phyloP scores from a whole-genome alignment of 2,797 vertebrate genomes.

The Tragelaphus eurycerus region DNA sequence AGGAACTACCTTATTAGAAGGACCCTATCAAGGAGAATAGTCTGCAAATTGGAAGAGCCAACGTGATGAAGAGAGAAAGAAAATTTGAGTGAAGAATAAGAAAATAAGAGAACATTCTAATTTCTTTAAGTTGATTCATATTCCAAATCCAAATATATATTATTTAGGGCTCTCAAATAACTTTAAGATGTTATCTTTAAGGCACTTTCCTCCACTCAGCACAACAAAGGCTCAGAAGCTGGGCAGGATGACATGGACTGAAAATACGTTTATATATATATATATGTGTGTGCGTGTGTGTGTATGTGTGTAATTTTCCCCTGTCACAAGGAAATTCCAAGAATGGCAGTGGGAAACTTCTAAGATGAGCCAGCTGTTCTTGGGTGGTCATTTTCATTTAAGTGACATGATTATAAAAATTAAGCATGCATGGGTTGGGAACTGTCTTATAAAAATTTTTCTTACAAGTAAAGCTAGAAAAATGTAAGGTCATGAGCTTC shows the following conservation, averaged over 20 bases:
- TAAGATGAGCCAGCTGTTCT: slow-evolving; percentile 10
- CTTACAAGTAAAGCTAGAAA: background rate
- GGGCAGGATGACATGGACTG: background rate
- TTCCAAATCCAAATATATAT: background rate
- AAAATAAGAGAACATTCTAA: background rate
- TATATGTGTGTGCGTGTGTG: background rate
- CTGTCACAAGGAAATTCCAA: background rate
- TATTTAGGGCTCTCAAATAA: background rate
- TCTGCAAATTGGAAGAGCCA: background rate
- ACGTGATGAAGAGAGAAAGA: background rate
- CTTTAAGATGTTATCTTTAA: background rate
- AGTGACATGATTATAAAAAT: slow-evolving; percentile 31
- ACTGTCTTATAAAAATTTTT: slow-evolving; percentile 36
- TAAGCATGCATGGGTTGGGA: background rate
- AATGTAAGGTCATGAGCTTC: background rate
- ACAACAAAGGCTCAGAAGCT: background rate
- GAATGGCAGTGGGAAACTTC: background rate
- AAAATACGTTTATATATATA: background rate
- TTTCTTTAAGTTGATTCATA: background rate
- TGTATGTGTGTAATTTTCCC: background rate
- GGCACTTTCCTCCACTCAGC: background rate
- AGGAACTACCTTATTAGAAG: background rate
- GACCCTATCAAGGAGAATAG: background rate
- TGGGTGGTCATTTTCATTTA: slow-evolving; percentile 11
- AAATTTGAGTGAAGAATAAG: background rate